phyloP scores from a whole-genome alignment of 2,888 invertebrate genomes.

The Apamea sordens region DNA sequence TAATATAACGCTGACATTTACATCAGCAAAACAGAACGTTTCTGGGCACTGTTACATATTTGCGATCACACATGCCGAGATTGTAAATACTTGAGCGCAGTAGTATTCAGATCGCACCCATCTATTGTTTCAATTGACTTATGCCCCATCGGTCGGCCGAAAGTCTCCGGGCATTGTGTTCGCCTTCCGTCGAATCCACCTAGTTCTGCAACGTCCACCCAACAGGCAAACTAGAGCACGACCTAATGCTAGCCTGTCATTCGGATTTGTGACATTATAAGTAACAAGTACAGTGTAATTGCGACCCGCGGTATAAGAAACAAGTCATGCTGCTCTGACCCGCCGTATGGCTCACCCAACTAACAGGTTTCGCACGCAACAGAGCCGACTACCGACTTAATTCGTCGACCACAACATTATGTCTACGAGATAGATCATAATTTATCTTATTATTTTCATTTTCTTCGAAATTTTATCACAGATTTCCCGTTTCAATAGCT shows the following conservation, averaged over 20 bases:
- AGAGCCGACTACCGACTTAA: slow-evolving; percentile 64
- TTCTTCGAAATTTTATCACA: slow-evolving; percentile 14
- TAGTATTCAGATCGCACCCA: slow-evolving; percentile 78
- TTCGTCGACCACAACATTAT: slow-evolving; percentile 60
- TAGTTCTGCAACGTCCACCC: slow-evolving; percentile 56
- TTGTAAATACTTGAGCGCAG: slow-evolving; percentile 35
- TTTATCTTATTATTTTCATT: slow-evolving; percentile 28
- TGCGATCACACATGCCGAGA: slow-evolving; percentile 27
- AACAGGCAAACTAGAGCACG: slow-evolving; percentile 64
- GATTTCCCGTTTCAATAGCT: slow-evolving; percentile 28
- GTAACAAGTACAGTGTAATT: slow-evolving; percentile 48
- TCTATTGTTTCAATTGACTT: slow-evolving; percentile 85
- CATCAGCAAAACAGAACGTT: background rate
- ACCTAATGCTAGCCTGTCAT: slow-evolving; percentile 25
- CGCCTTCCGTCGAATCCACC: slow-evolving; percentile 69
- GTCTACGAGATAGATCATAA: slow-evolving; percentile 37
- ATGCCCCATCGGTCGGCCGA: slow-evolving; percentile 77
- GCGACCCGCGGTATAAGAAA: slow-evolving; percentile 65
- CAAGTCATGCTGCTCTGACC: slow-evolving; percentile 60
- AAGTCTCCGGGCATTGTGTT: slow-evolving; percentile 81
- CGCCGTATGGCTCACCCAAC: slow-evolving; percentile 57
- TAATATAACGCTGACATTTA: background rate
- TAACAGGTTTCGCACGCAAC: slow-evolving; percentile 76
- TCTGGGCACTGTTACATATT: slow-evolving; percentile 11
- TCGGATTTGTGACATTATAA: slow-evolving; percentile 34